Percentiles rank a stretch among this genome's conserved stretches.
phyloP scores from a whole-genome alignment of 1,140 invertebrate genomes.

The Triops longicaudatus region DNA sequence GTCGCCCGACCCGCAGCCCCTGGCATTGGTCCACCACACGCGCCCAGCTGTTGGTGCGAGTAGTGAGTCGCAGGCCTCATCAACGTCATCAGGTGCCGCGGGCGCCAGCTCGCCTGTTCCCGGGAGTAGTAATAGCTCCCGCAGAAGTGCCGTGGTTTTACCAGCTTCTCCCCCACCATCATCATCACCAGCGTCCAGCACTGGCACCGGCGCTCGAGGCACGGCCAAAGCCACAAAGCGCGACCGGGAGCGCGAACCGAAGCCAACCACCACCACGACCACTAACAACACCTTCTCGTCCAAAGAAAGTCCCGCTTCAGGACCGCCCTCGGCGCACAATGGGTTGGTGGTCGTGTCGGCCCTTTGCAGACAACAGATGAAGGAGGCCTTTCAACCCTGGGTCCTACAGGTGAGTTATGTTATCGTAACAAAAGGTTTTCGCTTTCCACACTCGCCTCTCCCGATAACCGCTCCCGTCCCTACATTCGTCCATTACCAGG shows the following conservation, averaged over 20 bases:
- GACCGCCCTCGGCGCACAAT: background rate
- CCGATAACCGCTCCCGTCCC: background rate
- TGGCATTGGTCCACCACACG: conserved; percentile 5
- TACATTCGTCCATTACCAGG: background rate
- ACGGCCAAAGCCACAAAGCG: background rate
- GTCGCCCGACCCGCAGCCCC: conserved; percentile 8
- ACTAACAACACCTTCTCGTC: background rate
- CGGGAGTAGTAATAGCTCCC: conserved; percentile 9
- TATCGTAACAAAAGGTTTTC: background rate
- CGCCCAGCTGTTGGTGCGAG: background rate
- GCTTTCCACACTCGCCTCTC: background rate
- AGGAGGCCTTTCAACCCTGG: conserved; percentile 74
- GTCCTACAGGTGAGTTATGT: conserved; percentile 48
- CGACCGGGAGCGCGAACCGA: background rate
- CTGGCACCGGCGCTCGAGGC: conserved; percentile 5
- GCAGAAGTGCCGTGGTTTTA: background rate
- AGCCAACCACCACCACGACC: background rate
- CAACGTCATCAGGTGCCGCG: background rate
- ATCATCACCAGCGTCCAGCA: conserved; percentile 1
- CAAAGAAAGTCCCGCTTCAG: background rate
- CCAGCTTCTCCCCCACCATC: background rate
- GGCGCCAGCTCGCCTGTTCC: background rate
- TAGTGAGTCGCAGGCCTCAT: background rate
- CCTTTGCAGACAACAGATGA: conserved; percentile 33
- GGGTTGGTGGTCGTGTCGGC: conserved; percentile 14